Base-by-base conservation (phyloP, 2,113 vertebrate genomes). In the Leptocoma aspasia region DNA sequence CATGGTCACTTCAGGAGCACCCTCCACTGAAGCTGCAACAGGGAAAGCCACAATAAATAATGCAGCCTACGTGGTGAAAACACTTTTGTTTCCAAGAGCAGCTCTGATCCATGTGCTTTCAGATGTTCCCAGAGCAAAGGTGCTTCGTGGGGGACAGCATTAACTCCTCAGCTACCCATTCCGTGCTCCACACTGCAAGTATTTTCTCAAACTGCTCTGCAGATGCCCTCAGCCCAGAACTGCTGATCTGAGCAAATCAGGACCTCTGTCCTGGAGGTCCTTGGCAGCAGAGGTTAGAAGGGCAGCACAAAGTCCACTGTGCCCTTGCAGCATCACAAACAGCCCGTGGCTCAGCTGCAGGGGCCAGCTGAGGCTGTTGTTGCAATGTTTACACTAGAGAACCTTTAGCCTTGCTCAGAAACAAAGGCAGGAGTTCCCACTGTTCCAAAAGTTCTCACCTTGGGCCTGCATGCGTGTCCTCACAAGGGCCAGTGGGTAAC, bases 391-490 rank as follows among this genome's bases (percentile, higher is more conserved):
- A 37, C 31, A 23, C 76, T 33, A 22, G 28, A 68, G 19, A 70
- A 92, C 84, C 86, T 92, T 84, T 50, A 65, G 39, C 45, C 84
- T 82, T 66, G 70, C 87, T 72, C 77, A 71, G 39, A 72, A 57
- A 52, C 70, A 59, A 14, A 13, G 27, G 17, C 90, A 94, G 21
- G 10, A 73, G 53, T 5, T 68, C 52, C 63, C 60, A 75, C 64
- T 45, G 39, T 44, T 71, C 63, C 35, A 31, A 15, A 49, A 73
- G 54, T 18, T 80, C 98, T 98, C 83, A 99, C 99, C 99, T 98
- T 99, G 99, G 14, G 98, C 99, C 96, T 99, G 99, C 99, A 99
- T 99, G 31, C 99, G 98, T 30, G 99, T 99, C 96, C 99, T 98
- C 90, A 99, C 99, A 7, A 99, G 98, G 28, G 99, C 99, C 39